Percentiles rank a stretch among this genome's conserved stretches.
Conservation (phyloP, 2,888 invertebrate genomes). For the Zaprionus obscuricornis region DNA sequence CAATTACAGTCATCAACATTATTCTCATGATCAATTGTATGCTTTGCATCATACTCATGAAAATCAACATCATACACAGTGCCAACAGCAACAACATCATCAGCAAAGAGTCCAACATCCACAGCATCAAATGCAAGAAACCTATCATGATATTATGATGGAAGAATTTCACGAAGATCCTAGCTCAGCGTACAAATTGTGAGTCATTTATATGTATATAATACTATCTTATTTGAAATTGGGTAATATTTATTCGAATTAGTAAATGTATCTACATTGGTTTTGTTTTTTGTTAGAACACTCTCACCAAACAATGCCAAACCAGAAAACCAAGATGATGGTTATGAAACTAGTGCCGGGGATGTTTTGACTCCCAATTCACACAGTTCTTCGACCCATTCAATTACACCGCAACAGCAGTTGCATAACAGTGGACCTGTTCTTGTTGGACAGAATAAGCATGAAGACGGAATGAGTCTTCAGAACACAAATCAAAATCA, state of each 20-base stretch:
- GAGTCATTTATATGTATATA: too few relatives aligned
- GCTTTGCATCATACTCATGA: conserved; percentile 47
- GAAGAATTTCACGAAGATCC: conserved; percentile 81
- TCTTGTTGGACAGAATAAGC: conserved; percentile 49
- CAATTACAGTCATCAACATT: conserved; percentile 61
- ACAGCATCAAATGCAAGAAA: conserved; percentile 57
- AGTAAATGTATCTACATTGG: background rate
- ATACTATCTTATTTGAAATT: too few relatives aligned
- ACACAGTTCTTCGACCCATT: conserved; percentile 79
- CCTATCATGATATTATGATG: conserved; percentile 79
- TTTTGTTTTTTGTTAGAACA: conserved; percentile 51
- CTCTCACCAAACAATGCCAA: conserved; percentile 80
- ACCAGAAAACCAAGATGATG: conserved; percentile 93
- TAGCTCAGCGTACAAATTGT: conserved; percentile 79
- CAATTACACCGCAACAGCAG: conserved; percentile 78
- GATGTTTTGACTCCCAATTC: conserved; percentile 83
- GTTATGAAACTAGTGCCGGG: conserved; percentile 93
- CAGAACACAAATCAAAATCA: conserved; percentile 35
- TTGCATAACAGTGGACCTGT: conserved; percentile 54
- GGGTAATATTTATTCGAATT: background rate
- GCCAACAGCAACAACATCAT: conserved; percentile 76
- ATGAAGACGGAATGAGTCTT: conserved; percentile 48
- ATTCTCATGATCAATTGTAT: conserved; percentile 61
- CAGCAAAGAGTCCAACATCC: conserved; percentile 45
- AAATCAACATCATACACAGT: conserved; percentile 60